phyloP scores from a whole-genome alignment of 2,113 vertebrate genomes.

The Mellivora capensis region DNA sequence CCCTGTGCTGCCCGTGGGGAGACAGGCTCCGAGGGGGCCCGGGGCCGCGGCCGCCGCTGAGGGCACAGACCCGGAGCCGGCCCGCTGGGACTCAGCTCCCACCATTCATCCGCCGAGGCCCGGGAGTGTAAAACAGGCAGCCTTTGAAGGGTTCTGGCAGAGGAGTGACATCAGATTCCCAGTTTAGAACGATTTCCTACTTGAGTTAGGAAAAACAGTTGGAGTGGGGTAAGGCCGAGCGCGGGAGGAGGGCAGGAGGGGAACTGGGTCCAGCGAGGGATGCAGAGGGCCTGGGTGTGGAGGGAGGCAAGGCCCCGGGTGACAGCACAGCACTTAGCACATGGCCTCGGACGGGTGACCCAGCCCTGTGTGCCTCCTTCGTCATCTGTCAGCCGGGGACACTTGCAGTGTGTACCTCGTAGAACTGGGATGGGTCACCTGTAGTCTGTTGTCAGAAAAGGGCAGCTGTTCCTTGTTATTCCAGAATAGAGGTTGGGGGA shows the following conservation, averaged over 20 bases:
- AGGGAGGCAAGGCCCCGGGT: background rate
- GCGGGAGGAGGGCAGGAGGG: background rate
- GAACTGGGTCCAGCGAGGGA: background rate
- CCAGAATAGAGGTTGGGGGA: background rate
- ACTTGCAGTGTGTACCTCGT: background rate
- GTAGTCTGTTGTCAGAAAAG: background rate
- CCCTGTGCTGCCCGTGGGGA: background rate
- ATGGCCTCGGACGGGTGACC: fast-evolving
- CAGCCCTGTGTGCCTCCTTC: background rate
- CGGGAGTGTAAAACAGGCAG: background rate
- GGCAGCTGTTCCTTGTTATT: background rate
- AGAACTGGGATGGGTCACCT: background rate
- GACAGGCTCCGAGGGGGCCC: background rate
- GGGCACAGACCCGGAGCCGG: background rate
- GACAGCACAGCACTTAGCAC: background rate
- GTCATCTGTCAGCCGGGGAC: background rate
- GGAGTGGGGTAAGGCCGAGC: background rate
- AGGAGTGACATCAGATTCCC: background rate
- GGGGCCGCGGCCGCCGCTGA: fast-evolving
- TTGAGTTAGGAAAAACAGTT: background rate
- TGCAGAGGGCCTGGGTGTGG: background rate
- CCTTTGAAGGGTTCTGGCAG: background rate
- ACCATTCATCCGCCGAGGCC: background rate
- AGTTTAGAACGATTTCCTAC: background rate
- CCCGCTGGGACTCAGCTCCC: background rate